Evolutionary conservation across 2,113 vertebrate species (phyloP).

Genomic region (Pavo muticus): DNA sequence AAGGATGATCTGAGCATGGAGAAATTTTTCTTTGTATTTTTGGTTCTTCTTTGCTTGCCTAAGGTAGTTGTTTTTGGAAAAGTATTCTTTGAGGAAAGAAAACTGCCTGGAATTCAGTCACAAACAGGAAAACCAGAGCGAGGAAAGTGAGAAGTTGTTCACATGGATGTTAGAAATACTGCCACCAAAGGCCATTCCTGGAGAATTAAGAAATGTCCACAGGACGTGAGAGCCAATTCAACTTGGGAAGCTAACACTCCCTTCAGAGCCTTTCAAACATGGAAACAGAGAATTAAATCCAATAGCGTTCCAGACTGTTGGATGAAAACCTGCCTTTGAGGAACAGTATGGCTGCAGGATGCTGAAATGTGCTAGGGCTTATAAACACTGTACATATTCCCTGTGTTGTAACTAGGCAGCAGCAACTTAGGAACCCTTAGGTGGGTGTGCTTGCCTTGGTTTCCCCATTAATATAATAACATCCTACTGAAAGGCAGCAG

Average conservation of each 20-base stretch:
- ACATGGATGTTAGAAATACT: not conserved
- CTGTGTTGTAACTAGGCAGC: not conserved
- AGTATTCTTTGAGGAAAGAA: not conserved
- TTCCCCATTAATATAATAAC: not conserved
- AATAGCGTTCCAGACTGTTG: not conserved
- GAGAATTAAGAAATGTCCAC: not conserved
- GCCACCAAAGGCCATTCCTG: not conserved
- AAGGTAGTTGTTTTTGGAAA: not conserved
- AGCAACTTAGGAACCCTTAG: not conserved
- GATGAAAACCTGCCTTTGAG: not conserved
- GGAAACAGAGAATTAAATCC: not conserved
- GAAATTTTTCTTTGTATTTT: not conserved
- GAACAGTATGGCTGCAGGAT: accelerated
- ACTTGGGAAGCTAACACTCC: not conserved
- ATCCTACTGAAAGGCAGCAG: not conserved
- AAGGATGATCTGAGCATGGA: not conserved
- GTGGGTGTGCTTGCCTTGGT: not conserved
- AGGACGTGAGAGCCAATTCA: not conserved
- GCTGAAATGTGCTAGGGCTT: not conserved
- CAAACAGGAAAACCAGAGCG: not conserved
- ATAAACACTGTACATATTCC: not conserved
- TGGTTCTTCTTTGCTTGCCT: not conserved
- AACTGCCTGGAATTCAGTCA: not conserved
- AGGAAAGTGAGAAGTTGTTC: not conserved
- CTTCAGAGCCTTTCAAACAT: not conserved